A percentile compares a stretch with the other conserved stretches of the same genome.
Evolutionary conservation across 2,113 vertebrate species (phyloP).

Genomic region (Rhinopomastus cyanomelas): DNA sequence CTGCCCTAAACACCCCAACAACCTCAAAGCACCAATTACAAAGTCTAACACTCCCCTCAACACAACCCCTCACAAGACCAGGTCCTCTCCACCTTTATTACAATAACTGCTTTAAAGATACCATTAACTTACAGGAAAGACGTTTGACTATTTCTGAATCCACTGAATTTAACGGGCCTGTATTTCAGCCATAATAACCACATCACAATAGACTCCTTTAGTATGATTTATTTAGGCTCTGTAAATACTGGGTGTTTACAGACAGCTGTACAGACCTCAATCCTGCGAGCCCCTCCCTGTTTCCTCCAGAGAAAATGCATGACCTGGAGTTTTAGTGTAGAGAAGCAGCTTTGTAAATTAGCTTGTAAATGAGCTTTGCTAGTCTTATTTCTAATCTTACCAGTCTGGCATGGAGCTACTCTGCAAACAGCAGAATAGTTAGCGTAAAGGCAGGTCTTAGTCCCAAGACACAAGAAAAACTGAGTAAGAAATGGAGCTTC

Average conservation of each 20-base stretch:
- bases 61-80: background rate
- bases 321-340: background rate
- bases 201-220: background rate
- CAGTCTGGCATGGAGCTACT: background rate
- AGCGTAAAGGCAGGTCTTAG: background rate
- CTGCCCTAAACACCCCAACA: background rate
- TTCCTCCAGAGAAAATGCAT: background rate
- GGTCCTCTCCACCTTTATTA: background rate
- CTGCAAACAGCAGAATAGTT: background rate
- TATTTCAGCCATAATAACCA: background rate
- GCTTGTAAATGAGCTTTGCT: conserved; percentile 33
- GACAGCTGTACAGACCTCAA: background rate
- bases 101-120: background rate
- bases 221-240: background rate
- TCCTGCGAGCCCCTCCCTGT: background rate
- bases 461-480: background rate
- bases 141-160: background rate
- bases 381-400: conserved; percentile 39
- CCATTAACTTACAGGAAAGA: background rate
- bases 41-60: background rate
- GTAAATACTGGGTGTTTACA: background rate
- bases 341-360: conserved; percentile 30
- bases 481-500: background rate
- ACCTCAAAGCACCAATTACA: background rate
- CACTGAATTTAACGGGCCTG: background rate